Percentiles rank a stretch among this genome's conserved stretches.
These are phyloP conservation scores for Adineta ricciae DNA, from an alignment of 2,888 invertebrate genomes.

Conservation along the genomic window DNA sequence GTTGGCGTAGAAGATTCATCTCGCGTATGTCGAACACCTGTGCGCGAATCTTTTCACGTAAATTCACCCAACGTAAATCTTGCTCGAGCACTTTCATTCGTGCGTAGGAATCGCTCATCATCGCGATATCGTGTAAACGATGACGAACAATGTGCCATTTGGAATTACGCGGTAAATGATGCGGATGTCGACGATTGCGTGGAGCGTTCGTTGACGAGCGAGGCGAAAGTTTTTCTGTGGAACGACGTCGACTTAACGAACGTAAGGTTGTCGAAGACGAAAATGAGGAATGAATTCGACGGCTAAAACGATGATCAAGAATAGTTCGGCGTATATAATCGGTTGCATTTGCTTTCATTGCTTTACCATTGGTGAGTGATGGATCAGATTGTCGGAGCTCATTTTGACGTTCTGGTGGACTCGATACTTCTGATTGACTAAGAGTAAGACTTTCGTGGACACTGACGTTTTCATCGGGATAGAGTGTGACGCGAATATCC, in stretches of 20 bases:
- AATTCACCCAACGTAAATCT: background rate
- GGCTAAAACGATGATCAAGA: background rate
- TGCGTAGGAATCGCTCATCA: background rate
- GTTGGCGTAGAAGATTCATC: background rate
- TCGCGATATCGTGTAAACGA: background rate
- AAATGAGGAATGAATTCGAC: constrained; percentile 17
- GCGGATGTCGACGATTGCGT: background rate
- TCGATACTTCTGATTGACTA: background rate
- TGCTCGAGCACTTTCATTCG: background rate
- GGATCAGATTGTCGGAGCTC: background rate
- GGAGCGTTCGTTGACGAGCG: background rate
- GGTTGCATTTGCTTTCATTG: background rate
- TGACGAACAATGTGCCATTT: constrained; percentile 16
- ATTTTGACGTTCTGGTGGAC: background rate
- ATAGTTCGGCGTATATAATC: background rate
- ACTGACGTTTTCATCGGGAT: background rate
- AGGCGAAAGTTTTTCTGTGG: background rate
- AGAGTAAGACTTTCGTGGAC: background rate
- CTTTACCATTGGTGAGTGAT: background rate
- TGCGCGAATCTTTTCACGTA: background rate
- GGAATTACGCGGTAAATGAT: background rate
- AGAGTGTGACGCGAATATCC: background rate
- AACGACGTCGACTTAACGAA: background rate
- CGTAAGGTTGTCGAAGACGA: background rate
- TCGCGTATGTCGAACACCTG: background rate